Evolutionary conservation across 1,140 invertebrate genomes (phyloP).

Genomic region (Oedothorax gibbosus): DNA sequence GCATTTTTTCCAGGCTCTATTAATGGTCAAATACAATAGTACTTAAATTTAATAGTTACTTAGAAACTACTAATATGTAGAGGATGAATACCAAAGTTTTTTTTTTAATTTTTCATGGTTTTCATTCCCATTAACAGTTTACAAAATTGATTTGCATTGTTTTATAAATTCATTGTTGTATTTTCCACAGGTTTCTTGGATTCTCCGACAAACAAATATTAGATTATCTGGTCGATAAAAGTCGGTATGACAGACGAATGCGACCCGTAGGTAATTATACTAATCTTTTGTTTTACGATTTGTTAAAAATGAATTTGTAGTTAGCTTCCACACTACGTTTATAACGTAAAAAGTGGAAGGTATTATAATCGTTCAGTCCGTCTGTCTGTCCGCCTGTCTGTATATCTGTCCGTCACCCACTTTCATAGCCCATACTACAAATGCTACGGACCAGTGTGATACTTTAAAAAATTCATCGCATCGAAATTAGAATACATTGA

Average conservation of each 20-base stretch:
- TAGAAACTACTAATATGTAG: too few relatives aligned
- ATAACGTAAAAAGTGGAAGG: too few relatives aligned
- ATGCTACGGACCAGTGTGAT: too few relatives aligned
- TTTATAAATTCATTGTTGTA: constrained; percentile 13
- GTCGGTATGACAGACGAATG: constrained; percentile 61
- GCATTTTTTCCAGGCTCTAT: too few relatives aligned
- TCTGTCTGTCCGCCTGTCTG: too few relatives aligned
- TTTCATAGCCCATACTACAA: too few relatives aligned
- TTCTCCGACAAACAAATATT: constrained; percentile 63
- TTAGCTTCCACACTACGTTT: too few relatives aligned
- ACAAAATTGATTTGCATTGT: neutral
- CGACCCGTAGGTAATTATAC: constrained; percentile 61
- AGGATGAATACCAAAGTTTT: neutral
- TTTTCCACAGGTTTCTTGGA: constrained; percentile 47
- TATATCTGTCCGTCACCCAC: too few relatives aligned
- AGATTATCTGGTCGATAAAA: constrained; percentile 62
- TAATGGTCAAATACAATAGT: too few relatives aligned
- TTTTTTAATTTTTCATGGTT: neutral
- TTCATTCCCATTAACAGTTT: neutral
- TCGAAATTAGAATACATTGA: too few relatives aligned
- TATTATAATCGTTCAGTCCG: too few relatives aligned
- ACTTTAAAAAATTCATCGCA: too few relatives aligned
- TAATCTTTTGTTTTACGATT: neutral
- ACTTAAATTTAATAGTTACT: neutral
- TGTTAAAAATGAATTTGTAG: neutral